Evolutionary conservation across 37 sponge, comb jelly and placozoan species (phyloP).

Genomic region (Ephydatia muelleri): DNA sequence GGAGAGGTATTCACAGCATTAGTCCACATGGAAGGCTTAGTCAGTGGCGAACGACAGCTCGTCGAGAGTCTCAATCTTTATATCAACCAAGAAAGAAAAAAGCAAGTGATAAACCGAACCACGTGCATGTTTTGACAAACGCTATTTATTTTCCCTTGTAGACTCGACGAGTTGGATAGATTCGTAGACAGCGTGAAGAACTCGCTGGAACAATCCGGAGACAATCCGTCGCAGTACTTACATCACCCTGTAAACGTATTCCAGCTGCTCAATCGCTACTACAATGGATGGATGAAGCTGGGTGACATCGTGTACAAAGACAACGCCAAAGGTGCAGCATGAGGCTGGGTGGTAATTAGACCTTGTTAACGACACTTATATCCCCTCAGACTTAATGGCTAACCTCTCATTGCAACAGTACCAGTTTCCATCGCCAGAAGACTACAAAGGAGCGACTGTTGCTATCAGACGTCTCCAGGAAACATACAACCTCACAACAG

Average conservation of each 20-base stretch:
- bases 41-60: conserved; percentile 56
- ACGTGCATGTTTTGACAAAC: too few species aligned
- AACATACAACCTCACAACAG: conserved; percentile 64
- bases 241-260: conserved; percentile 79
- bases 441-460: conserved; percentile 72
- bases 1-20: conserved; percentile 80
- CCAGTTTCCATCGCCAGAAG: conserved; percentile 68
- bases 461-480: conserved; percentile 79
- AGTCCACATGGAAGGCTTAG: conserved; percentile 81
- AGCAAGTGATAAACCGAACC: conserved; percentile 17
- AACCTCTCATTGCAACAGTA: conserved; percentile 56
- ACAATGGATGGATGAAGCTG: conserved; percentile 62
- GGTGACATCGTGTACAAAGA: conserved; percentile 68
- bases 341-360: neutral
- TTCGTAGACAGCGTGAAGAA: conserved; percentile 29
- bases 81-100: conserved; percentile 48
- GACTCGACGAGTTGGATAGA: conserved; percentile 32
- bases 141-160: neutral
- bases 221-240: conserved; percentile 46
- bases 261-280: conserved; percentile 69
- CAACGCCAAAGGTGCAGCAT: conserved; percentile 54
- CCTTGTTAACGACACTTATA: neutral
- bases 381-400: conserved; percentile 60
- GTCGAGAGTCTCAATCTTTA: conserved; percentile 50
- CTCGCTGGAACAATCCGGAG: conserved; percentile 8